These are phyloP conservation scores for Zaprionus capensis DNA, from an alignment of 1,140 invertebrate species.

Conservation along the genomic window DNA sequence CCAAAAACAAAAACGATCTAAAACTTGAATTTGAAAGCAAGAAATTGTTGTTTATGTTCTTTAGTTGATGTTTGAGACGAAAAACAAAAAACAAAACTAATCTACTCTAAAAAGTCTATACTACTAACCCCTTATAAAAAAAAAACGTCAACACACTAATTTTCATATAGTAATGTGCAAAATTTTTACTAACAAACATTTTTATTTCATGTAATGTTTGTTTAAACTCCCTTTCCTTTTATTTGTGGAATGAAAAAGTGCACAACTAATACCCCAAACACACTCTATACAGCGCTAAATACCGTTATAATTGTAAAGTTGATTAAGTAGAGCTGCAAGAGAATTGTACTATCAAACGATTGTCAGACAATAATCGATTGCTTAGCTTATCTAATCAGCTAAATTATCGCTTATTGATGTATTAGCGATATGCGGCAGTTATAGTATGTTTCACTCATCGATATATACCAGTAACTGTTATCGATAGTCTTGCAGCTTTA, in stretches of 20 bases:
- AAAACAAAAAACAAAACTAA: constrained; percentile 31
- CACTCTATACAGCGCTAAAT: constrained; percentile 11
- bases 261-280: constrained; percentile 25
- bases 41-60: constrained; percentile 67
- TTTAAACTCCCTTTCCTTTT: constrained; percentile 18
- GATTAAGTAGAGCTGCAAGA: constrained; percentile 1
- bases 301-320: constrained; percentile 12
- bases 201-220: constrained; percentile 59
- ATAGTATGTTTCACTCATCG: too few species aligned
- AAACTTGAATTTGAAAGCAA: constrained; percentile 58
- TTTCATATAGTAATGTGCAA: constrained; percentile 63
- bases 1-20: constrained; percentile 34
- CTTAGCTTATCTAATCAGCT: background rate
- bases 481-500: background rate
- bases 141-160: constrained; percentile 54
- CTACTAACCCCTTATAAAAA: constrained; percentile 23
- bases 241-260: constrained; percentile 42
- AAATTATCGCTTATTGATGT: background rate
- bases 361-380: background rate
- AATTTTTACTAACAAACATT: constrained; percentile 55
- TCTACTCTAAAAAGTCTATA: constrained; percentile 43
- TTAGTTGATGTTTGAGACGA: constrained; percentile 61
- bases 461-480: too few species aligned
- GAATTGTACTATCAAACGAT: background rate
- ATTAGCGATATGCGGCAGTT: too few species aligned